phyloP scores from a whole-genome alignment of 2,797 vertebrate genomes.

The Petrocephalus schoutedeni region DNA sequence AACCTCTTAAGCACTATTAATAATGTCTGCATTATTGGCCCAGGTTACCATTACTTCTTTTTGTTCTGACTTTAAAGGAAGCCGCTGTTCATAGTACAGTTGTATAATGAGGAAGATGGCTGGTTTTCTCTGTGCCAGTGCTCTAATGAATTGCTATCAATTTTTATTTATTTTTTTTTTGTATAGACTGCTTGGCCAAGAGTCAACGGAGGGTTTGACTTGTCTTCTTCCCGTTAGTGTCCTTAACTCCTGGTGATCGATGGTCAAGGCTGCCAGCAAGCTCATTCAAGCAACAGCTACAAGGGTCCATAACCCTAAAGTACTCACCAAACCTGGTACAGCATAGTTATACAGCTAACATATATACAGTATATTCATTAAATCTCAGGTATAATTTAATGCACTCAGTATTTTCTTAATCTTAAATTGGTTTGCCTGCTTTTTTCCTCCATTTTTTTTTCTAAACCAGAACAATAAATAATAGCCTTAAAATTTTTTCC shows the following conservation, averaged over 20 bases:
- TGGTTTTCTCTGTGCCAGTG: slow-evolving; percentile 46
- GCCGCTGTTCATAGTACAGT: not conserved
- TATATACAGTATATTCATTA: not conserved
- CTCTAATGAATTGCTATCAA: slow-evolving; percentile 77
- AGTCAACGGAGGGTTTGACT: slow-evolving; percentile 50
- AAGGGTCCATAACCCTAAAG: slow-evolving; percentile 14
- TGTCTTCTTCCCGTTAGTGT: slow-evolving; percentile 64
- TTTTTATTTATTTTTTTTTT: slow-evolving; percentile 57
- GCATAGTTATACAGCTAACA: not conserved
- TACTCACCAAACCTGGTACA: not conserved
- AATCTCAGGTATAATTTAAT: not conserved
- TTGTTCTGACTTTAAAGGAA: not conserved
- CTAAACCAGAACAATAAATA: not conserved
- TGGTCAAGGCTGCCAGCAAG: slow-evolving; percentile 22
- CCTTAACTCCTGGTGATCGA: slow-evolving; percentile 56
- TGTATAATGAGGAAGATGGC: slow-evolving; percentile 31
- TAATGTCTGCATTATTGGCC: not conserved
- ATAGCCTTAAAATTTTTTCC: not conserved
- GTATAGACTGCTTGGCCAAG: slow-evolving; percentile 44
- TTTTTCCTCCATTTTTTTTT: not conserved
- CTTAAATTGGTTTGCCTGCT: not conserved
- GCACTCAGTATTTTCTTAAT: not conserved
- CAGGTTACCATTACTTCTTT: not conserved
- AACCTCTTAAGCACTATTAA: not conserved
- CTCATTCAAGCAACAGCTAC: slow-evolving; percentile 30